A percentile compares a stretch with the other conserved stretches of the same genome.
Conservation (phyloP, 2,797 vertebrate genomes). For the Pteronotus mesoamericanus region DNA sequence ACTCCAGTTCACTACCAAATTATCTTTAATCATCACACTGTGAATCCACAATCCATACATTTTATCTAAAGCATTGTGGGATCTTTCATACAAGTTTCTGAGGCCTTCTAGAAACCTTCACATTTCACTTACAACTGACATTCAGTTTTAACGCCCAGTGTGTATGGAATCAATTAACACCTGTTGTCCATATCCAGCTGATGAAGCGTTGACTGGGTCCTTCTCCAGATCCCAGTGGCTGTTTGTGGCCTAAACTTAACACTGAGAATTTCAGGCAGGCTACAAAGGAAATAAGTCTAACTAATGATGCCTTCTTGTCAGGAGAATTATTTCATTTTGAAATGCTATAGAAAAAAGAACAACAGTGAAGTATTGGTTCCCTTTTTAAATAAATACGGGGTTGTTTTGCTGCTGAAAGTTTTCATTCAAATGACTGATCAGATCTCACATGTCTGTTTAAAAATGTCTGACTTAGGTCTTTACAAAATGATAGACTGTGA, state of each 20-base stretch:
- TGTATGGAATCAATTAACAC: conserved; percentile 62
- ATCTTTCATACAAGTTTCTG: neutral
- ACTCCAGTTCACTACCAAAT: neutral
- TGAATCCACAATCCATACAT: neutral
- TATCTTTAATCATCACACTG: neutral
- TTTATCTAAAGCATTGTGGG: neutral
- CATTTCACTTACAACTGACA: conserved; percentile 10
- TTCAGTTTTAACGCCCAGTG: conserved; percentile 57
- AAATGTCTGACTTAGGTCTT: conserved; percentile 74
- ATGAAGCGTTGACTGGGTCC: neutral
- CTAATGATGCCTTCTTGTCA: conserved; percentile 57
- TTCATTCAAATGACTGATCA: conserved; percentile 74
- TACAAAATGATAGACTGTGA: conserved; percentile 78
- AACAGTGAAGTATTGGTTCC: conserved; percentile 55
- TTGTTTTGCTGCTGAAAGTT: conserved; percentile 69
- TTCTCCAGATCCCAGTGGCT: neutral
- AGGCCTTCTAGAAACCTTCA: conserved; percentile 50
- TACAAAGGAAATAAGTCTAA: neutral
- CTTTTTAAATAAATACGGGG: conserved; percentile 76
- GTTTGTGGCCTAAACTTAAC: neutral
- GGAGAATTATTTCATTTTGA: conserved; percentile 67
- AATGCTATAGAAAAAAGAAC: conserved; percentile 56
- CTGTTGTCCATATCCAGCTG: conserved; percentile 44
- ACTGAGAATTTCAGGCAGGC: neutral
- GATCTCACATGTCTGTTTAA: conserved; percentile 75